Base-by-base conservation (phyloP, 1,140 invertebrate genomes). In the Macrostomum lignano region DNA sequence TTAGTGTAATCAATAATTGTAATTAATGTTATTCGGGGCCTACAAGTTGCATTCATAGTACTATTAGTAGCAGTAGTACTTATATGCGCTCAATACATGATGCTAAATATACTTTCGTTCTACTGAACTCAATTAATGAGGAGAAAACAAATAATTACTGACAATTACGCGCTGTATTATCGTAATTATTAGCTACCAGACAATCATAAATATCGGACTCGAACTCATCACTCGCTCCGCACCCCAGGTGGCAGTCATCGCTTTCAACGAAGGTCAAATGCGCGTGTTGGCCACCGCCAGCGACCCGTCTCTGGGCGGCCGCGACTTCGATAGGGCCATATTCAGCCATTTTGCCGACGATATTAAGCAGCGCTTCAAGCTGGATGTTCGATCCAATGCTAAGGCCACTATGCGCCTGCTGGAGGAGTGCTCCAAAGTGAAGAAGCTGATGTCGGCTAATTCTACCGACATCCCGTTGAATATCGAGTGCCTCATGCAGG, bases 381-480 rank as follows among this genome's bases (percentile, higher is more conserved):
- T 94, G 30, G 74, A 93, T 59, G 68, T 72, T 4, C 67, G 62
- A 35, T 68, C 64, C 28, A 84, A 76, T 54, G 67, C 72, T 2
- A 69, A 79, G 44, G 78, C 86, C 22, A 74, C 70, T 48, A 47
- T 86, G 17, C 68, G 86, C 42, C 61, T 98, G 1, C 46, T 78
- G 1, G 67, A 72, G 37, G 86, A 96, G 60, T 76, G 82, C 33
- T 88, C 96, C 47, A 94, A 88, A 55, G 46, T 96, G 6, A 98
- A 98, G 55, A 96, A 96, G 50, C 75, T 93, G 55, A 94, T 98
- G 86, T 93, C 81, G 11, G 82, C 84, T 0, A 96, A 93, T 56
- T 79, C 51, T 21, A 53, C 51, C 25, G 70, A 67, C 23, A 63
- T 98, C 41, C 88, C 88, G 0, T 57, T 98, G 9, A 78, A 77